Evolutionary conservation across 1,140 invertebrate species (phyloP).

Genomic region (Neodiprion virginianus): DNA sequence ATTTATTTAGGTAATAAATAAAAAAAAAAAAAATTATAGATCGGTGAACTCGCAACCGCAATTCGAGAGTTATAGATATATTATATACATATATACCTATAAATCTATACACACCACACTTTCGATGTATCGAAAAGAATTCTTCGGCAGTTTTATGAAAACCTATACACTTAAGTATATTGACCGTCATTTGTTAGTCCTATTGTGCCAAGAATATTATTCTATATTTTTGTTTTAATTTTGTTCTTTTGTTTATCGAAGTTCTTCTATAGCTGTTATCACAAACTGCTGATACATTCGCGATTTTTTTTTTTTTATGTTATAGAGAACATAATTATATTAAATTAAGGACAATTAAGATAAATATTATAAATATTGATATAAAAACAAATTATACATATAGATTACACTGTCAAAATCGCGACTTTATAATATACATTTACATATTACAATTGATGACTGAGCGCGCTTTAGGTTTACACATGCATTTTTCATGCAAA

Average conservation of each 20-base stretch:
- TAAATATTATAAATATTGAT: background rate
- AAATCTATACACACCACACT: background rate
- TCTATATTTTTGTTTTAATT: background rate
- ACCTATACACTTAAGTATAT: background rate
- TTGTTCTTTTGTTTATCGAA: background rate
- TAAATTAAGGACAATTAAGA: background rate
- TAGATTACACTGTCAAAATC: conserved; percentile 1
- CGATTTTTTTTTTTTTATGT: conserved; percentile 1
- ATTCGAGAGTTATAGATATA: background rate
- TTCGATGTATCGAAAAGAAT: background rate
- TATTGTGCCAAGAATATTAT: conserved; percentile 13
- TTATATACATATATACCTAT: background rate
- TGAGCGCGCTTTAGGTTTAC: conserved; percentile 12
- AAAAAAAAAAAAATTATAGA: background rate
- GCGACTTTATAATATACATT: conserved; percentile 2
- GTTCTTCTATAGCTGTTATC: background rate
- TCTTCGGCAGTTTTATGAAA: conserved; percentile 1
- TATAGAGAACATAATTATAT: background rate
- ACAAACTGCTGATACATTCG: background rate
- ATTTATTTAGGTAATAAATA: conserved; percentile 1
- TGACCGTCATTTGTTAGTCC: background rate
- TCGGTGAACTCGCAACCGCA: background rate
- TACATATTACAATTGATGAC: conserved; percentile 13
- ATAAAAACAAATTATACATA: conserved; percentile 6
- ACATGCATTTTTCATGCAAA: background rate